A percentile compares a stretch with the other conserved stretches of the same genome.
These are phyloP conservation scores for Amblyopsis hoosieri DNA, from an alignment of 2,797 vertebrate genomes.

Conservation along the genomic window DNA sequence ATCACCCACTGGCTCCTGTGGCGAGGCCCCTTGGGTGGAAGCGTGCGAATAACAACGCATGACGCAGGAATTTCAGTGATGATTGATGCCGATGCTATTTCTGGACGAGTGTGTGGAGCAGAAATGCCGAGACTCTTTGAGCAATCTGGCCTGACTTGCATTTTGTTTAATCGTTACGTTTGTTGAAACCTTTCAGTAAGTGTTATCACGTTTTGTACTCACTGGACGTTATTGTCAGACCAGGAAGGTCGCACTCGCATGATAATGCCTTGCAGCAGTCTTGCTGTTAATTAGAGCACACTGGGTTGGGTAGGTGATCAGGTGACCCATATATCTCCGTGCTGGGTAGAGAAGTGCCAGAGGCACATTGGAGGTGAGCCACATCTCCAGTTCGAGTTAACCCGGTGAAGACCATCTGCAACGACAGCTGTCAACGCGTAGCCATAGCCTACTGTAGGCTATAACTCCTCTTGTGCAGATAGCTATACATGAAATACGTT, in stretches of 20 bases:
- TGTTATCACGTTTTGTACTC: background rate
- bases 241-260: background rate
- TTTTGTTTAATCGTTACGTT: background rate
- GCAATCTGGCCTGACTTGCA: background rate
- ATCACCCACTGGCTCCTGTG: conserved; percentile 21
- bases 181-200: background rate
- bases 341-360: conserved; percentile 35
- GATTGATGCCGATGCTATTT: conserved; percentile 49
- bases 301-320: conserved; percentile 22
- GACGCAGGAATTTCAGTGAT: conserved; percentile 58
- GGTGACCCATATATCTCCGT: conserved; percentile 37
- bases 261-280: background rate
- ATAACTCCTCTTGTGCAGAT: too few relatives aligned
- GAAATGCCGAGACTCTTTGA: conserved; percentile 17
- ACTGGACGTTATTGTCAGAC: conserved; percentile 6
- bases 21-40: conserved; percentile 54
- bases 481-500: too few relatives aligned
- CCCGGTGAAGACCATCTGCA: background rate
- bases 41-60: conserved; percentile 53
- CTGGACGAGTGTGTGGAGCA: conserved; percentile 23
- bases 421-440: background rate
- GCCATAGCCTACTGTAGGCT: too few relatives aligned
- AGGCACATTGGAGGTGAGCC: conserved; percentile 52
- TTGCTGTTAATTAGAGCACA: conserved; percentile 15
- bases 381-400: conserved; percentile 25